Evolutionary conservation across 2,113 vertebrate species (phyloP).

Genomic region (Amia ocellicauda): DNA sequence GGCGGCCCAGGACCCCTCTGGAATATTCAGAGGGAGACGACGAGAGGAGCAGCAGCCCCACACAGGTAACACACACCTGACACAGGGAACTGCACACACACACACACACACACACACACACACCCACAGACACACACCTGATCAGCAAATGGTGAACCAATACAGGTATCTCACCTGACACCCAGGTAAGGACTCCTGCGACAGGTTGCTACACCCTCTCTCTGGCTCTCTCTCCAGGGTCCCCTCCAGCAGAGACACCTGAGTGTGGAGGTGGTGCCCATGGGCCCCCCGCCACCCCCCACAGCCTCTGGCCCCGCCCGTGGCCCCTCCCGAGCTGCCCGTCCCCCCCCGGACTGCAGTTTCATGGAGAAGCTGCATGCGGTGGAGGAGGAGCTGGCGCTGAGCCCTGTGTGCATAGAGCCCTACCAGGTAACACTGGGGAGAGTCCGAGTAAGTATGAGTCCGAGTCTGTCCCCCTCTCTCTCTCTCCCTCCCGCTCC

Average conservation of each 20-base stretch:
- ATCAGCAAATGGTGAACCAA: too few species aligned
- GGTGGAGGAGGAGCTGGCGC: conserved; percentile 83
- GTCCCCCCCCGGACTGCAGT: conserved; percentile 65
- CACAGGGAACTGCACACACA: background rate
- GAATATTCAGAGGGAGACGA: conserved; percentile 62
- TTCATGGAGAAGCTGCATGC: conserved; percentile 94
- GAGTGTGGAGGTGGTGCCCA: conserved; percentile 69
- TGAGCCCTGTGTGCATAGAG: conserved; percentile 71
- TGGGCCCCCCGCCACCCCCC: conserved; percentile 87
- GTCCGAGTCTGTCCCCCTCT: background rate
- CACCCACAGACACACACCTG: too few species aligned
- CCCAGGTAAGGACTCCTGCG: too few species aligned
- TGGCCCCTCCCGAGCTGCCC: conserved; percentile 44
- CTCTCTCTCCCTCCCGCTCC: conserved; percentile 28
- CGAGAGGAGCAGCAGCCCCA: conserved; percentile 56
- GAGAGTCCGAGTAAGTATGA: rapidly evolving
- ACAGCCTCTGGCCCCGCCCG: conserved; percentile 33
- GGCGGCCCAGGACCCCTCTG: conserved; percentile 38
- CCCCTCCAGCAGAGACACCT: conserved; percentile 54
- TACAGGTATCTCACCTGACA: too few species aligned
- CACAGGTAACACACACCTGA: conserved; percentile 30
- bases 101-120: too few species aligned
- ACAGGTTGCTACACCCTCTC: background rate
- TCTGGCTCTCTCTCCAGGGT: conserved; percentile 39
- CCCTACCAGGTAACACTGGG: conserved; percentile 69